Evolutionary conservation across 2,113 vertebrate species (phyloP).

Genomic region (Telmatochromis sp.): DNA sequence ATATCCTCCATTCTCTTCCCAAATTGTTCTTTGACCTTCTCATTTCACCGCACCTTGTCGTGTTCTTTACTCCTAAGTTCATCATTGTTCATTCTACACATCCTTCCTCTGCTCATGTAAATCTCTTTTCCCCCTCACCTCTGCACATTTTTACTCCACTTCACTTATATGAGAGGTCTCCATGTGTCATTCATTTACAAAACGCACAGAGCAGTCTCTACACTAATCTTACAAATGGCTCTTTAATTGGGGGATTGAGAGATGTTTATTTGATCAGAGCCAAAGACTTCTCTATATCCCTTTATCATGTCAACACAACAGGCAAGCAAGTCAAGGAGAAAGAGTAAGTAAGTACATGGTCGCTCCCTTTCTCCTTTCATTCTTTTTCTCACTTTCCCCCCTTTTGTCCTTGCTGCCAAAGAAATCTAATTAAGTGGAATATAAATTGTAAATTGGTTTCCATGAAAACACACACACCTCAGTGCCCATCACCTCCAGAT

Average conservation of each 20-base stretch:
- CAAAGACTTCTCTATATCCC: background rate
- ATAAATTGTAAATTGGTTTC: constrained; percentile 37
- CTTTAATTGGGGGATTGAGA: constrained; percentile 15
- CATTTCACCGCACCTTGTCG: background rate
- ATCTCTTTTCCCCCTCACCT: background rate
- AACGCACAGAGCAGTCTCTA: background rate
- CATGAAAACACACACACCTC: background rate
- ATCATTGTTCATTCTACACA: background rate
- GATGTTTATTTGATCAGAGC: constrained; percentile 32
- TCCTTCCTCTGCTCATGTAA: background rate
- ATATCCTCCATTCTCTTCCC: background rate
- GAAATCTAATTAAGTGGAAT: constrained; percentile 39
- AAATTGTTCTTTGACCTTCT: background rate
- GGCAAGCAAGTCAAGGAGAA: background rate
- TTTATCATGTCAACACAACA: background rate
- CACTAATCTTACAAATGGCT: constrained; percentile 30
- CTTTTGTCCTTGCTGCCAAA: constrained; percentile 8
- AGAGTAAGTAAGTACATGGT: background rate
- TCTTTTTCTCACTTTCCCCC: background rate
- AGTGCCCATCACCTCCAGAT: constrained; percentile 17
- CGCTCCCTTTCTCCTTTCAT: background rate
- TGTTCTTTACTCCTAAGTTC: background rate
- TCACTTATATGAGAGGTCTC: background rate
- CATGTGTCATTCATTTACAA: background rate
- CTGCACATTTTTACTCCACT: background rate